Evolutionary conservation across 2,888 invertebrate species (phyloP).

Genomic region (Tachina lurida): DNA sequence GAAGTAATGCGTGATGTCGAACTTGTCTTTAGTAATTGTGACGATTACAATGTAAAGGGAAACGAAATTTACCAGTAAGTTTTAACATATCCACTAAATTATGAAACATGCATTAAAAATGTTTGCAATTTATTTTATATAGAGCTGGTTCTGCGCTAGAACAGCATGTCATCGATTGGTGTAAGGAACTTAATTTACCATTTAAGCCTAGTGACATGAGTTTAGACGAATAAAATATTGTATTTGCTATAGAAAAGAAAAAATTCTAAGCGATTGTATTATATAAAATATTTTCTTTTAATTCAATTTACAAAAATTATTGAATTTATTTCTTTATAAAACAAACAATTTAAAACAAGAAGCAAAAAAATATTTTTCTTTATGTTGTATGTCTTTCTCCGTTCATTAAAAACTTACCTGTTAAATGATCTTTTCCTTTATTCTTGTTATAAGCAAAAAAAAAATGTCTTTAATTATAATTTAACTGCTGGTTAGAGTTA

Average conservation of each 20-base stretch:
- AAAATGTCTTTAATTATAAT: conserved; percentile 41
- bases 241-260: conserved; percentile 23
- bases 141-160: conserved; percentile 90
- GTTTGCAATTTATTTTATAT: conserved; percentile 77
- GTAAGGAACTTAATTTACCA: conserved; percentile 86
- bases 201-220: conserved; percentile 83
- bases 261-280: conserved; percentile 64
- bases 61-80: conserved; percentile 92
- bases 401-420: conserved; percentile 14
- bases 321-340: conserved; percentile 2
- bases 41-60: conserved; percentile 91
- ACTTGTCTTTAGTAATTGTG: conserved; percentile 94
- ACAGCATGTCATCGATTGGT: conserved; percentile 88
- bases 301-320: conserved; percentile 16
- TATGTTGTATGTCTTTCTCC: background rate
- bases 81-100: background rate
- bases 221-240: conserved; percentile 60
- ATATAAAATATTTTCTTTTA: conserved; percentile 60
- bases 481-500: conserved; percentile 33
- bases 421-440: background rate
- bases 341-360: background rate
- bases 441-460: conserved; percentile 47
- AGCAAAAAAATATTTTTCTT: conserved; percentile 32
- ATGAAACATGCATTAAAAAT: background rate
- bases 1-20: conserved; percentile 91